Evolutionary conservation across 2,113 vertebrate genomes (phyloP).

Genomic region (Tangachromis dhanisi): DNA sequence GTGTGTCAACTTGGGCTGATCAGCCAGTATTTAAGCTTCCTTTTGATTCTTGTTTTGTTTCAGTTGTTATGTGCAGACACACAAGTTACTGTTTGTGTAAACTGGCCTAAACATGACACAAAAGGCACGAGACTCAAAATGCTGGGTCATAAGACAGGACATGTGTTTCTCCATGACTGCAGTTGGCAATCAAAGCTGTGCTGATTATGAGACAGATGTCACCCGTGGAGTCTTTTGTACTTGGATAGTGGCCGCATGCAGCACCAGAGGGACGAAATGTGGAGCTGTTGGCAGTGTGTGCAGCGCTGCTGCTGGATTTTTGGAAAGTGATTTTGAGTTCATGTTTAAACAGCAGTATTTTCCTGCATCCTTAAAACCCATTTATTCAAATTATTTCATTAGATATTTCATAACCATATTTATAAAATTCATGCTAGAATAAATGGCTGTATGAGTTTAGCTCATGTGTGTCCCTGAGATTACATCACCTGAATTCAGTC

Average conservation of each 20-base stretch:
- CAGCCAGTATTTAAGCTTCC: background rate
- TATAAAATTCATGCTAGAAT: background rate
- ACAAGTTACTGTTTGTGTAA: background rate
- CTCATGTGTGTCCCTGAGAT: background rate
- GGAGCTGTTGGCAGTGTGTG: background rate
- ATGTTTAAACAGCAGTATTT: background rate
- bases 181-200: background rate
- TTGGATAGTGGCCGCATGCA: background rate
- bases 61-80: background rate
- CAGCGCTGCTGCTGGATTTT: background rate
- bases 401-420: background rate
- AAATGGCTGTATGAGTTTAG: background rate
- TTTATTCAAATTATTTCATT: background rate
- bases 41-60: background rate
- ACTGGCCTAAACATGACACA: rapidly evolving
- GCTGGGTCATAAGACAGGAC: background rate
- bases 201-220: background rate
- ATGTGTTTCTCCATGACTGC: background rate
- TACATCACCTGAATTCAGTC: background rate
- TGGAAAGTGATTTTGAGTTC: background rate
- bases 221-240: background rate
- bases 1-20: background rate
- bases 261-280: background rate
- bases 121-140: rapidly evolving
- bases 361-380: background rate